Evolutionary conservation across 2,888 invertebrate species (phyloP), one percentile per base, ranked within the genome.

Genomic region (Imbricaverruca yamaguchii): DNA sequence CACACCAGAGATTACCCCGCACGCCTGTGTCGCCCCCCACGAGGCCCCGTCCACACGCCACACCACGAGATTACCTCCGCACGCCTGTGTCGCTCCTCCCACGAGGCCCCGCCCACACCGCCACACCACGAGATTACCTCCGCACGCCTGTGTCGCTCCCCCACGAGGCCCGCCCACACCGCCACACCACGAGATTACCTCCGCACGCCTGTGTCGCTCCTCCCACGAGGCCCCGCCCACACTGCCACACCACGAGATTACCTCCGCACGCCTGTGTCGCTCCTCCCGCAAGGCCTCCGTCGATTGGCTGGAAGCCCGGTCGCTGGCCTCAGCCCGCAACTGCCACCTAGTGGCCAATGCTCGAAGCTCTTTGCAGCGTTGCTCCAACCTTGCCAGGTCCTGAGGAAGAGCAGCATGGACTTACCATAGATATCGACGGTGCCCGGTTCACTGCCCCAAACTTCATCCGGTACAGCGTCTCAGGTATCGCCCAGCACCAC

Each of bases 301-400:
- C 15, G 18, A 18, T 21, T 53, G 13, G 11, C 53, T 18, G 8
- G 6, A 8, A 1, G 1, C 53, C 9, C 53, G 74, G 18, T 74
- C 74, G 74, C 74, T 53, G 74, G 74, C 74, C 74, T 74, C 74
- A 53, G 74, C 74, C 18, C 74, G 74, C 53, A 21, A 11, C 74
- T 74, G 74, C 74, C 53, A 74, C 53, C 74, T 74, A 53, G 74
- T 53, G 74, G 74, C 39, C 53, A 74, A 53, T 18, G 74, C 74
- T 7, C 53, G 53, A 74, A 74, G 74, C 74, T 74, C 74, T 53
- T 13, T 10, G 18, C 11, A 23, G 39, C 25, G 53, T 18, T 21
- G 74, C 74, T 74, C 74, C 18, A 53, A 53, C 18, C 18, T 12
- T 0, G 23, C 74, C 74, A 74, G 74, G 18, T 74, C 74, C 74